phyloP scores from a whole-genome alignment of 2,888 invertebrate species.

The Troilus luridus region DNA sequence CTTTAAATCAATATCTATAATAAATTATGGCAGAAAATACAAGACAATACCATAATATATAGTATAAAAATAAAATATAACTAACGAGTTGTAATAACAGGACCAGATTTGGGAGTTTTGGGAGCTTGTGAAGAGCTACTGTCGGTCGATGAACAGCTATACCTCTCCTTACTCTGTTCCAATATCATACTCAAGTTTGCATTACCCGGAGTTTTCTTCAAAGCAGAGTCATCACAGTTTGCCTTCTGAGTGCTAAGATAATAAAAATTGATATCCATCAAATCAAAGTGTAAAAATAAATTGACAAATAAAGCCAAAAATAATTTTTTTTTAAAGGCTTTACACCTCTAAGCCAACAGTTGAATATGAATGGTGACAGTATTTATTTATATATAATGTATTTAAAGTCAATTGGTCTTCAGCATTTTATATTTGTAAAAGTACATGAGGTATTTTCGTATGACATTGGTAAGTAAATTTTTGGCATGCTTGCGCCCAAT shows the following conservation, averaged over 20 bases:
- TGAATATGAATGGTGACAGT: no score
- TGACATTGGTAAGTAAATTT: no score
- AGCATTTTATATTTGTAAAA: no score
- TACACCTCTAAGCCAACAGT: no score
- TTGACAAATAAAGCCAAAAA: no score
- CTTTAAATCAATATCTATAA: neutral
- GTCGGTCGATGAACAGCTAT: constrained; percentile 69
- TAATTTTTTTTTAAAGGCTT: no score
- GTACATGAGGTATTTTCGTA: no score
- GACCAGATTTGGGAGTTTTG: constrained; percentile 43
- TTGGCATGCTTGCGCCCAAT: no score
- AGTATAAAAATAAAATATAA: neutral
- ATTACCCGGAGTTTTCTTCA: constrained; percentile 30
- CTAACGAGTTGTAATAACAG: constrained; percentile 35
- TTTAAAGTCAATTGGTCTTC: no score
- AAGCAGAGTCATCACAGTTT: constrained; percentile 45
- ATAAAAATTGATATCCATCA: neutral
- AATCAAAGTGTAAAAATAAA: neutral
- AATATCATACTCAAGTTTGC: constrained; percentile 74
- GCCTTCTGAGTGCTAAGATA: neutral
- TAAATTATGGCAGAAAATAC: neutral
- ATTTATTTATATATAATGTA: no score
- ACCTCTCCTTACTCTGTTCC: constrained; percentile 77
- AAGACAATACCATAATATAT: no score
- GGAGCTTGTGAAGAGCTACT: constrained; percentile 49